Conservation (phyloP, 2,113 vertebrate species). For the Cairina moschata region DNA sequence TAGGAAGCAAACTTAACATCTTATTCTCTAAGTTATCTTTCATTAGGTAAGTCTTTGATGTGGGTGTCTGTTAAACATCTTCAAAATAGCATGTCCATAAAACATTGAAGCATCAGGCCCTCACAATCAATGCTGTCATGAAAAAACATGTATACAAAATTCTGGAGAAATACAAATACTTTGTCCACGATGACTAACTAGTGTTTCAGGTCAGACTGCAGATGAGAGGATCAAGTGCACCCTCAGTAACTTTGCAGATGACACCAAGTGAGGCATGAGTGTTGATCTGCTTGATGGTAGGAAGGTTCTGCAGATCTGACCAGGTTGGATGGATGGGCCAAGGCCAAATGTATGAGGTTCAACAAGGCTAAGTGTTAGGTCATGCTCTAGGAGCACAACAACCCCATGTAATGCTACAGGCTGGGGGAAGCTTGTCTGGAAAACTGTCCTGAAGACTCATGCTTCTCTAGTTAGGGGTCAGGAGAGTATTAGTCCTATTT, state of each 20-base stretch:
- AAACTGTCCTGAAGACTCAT: not conserved
- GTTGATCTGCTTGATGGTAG: too few relatives aligned
- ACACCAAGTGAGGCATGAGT: too few relatives aligned
- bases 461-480: not conserved
- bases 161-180: too few relatives aligned
- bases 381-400: too few relatives aligned
- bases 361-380: too few relatives aligned
- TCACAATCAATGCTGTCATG: not conserved
- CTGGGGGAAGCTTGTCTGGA: too few relatives aligned
- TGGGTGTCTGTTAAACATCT: not conserved
- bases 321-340: too few relatives aligned
- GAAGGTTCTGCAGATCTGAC: too few relatives aligned
- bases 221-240: too few relatives aligned
- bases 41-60: not conserved
- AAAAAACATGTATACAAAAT: not conserved
- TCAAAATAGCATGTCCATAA: not conserved
- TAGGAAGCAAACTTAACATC: not conserved
- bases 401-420: too few relatives aligned
- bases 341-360: too few relatives aligned
- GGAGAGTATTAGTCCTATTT: not conserved
- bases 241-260: too few relatives aligned
- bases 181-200: not conserved
- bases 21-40: not conserved
- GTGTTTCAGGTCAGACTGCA: not conserved
- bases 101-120: not conserved